A percentile compares a stretch with the other conserved stretches of the same genome.
These are phyloP conservation scores for Proterorhinus semilunaris DNA, from an alignment of 2,113 vertebrate genomes.

Conservation along the genomic window DNA sequence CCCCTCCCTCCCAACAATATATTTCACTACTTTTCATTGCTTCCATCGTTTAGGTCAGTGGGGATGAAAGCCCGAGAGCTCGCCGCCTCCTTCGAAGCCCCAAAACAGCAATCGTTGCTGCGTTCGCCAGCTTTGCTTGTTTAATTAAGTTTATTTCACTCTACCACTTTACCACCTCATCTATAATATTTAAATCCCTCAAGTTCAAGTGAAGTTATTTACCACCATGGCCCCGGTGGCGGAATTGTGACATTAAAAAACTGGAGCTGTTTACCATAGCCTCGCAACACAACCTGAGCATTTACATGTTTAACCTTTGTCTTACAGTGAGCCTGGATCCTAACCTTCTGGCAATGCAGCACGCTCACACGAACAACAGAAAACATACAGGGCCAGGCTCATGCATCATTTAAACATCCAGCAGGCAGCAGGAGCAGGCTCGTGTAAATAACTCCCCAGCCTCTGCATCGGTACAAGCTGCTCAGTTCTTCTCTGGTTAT, in stretches of 20 bases:
- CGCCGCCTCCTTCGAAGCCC: too few relatives aligned
- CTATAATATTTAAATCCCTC: too few relatives aligned
- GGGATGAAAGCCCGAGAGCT: too few relatives aligned
- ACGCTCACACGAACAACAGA: slow-evolving; percentile 26
- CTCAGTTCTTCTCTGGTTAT: slow-evolving; percentile 51
- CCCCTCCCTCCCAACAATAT: too few relatives aligned
- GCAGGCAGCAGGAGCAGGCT: slow-evolving; percentile 21
- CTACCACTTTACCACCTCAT: too few relatives aligned
- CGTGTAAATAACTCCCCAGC: slow-evolving; percentile 46
- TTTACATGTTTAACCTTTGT: slow-evolving; percentile 1
- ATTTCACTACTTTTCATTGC: too few relatives aligned
- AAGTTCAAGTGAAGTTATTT: neutral
- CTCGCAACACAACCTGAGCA: slow-evolving; percentile 19
- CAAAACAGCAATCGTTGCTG: too few relatives aligned
- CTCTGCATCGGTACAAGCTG: slow-evolving; percentile 35
- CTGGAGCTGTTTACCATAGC: slow-evolving; percentile 1
- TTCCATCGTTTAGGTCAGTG: too few relatives aligned
- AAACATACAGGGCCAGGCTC: slow-evolving; percentile 27
- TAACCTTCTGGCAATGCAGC: slow-evolving; percentile 17
- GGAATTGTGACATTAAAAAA: neutral
- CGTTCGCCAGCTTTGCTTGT: too few relatives aligned
- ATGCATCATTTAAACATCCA: slow-evolving; percentile 48
- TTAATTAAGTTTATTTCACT: too few relatives aligned
- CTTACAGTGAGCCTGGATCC: slow-evolving; percentile 15
- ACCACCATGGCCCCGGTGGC: neutral